Conservation (phyloP, 2,888 invertebrate species). For the Uloborus plumipes region DNA sequence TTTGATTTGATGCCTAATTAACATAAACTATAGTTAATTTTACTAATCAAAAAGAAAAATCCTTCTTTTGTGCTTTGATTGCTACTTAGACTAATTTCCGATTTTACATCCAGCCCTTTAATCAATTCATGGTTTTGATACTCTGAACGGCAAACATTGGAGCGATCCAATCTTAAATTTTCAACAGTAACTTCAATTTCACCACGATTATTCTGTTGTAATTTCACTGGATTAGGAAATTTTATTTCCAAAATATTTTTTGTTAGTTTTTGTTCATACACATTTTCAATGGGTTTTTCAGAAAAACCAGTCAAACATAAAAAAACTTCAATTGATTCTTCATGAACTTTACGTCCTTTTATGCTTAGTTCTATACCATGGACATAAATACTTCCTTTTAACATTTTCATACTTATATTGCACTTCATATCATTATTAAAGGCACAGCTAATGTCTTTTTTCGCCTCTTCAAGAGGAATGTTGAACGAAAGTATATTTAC, state of each 20-base stretch:
- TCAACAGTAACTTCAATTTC: conserved; percentile 1
- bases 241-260: background rate
- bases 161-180: background rate
- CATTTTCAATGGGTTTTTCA: background rate
- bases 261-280: background rate
- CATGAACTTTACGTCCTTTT: background rate
- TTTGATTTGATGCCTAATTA: too few relatives aligned
- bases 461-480: too few relatives aligned
- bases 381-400: background rate
- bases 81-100: background rate
- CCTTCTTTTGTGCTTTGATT: background rate
- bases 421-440: background rate
- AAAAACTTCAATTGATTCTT: background rate
- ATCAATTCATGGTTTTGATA: background rate
- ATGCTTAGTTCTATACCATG: conserved; percentile 7
- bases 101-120: background rate
- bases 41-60: conserved; percentile 11
- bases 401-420: background rate
- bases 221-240: background rate
- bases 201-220: background rate
- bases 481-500: too few relatives aligned
- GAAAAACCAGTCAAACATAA: conserved; percentile 2
- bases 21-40: background rate
- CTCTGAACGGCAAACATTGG: background rate
- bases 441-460: background rate